Evolutionary conservation across 2,797 vertebrate species (phyloP).

Genomic region (Sciaenops ocellatus): DNA sequence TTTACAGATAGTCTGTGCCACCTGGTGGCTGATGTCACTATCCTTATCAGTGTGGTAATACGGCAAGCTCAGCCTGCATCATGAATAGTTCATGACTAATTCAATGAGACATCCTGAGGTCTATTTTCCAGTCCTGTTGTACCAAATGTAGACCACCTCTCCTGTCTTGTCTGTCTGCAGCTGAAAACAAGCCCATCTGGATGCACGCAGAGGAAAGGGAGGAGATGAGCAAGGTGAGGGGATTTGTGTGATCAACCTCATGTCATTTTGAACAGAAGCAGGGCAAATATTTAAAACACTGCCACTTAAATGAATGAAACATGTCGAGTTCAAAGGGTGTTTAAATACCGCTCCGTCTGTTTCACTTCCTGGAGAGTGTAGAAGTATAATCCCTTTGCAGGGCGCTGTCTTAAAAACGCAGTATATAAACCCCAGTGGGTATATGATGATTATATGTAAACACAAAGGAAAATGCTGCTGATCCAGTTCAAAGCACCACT

Average conservation of each 20-base stretch:
- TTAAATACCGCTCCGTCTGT: not conserved
- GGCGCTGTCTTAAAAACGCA: not conserved
- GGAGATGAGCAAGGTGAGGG: constrained; percentile 97
- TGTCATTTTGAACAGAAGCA: not conserved
- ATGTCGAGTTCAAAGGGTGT: no score
- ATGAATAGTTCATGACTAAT: not conserved
- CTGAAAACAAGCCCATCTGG: constrained; percentile 99
- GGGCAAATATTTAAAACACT: not conserved
- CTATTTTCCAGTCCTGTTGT: constrained; percentile 22
- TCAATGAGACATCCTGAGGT: not conserved
- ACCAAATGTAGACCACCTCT: constrained; percentile 56
- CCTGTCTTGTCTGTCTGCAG: constrained; percentile 83
- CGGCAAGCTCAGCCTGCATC: not conserved
- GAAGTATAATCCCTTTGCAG: not conserved
- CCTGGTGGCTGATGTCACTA: not conserved
- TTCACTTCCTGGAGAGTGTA: not conserved
- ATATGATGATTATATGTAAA: constrained; percentile 47
- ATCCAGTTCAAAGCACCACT: constrained; percentile 45
- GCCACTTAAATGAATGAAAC: not conserved
- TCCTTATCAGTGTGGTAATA: not conserved
- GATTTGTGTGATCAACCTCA: not conserved
- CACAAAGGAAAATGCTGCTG: constrained; percentile 50
- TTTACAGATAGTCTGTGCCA: not conserved
- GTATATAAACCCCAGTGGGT: not conserved
- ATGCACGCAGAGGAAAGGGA: constrained; percentile 99